phyloP scores from a whole-genome alignment of 2,888 invertebrate species.

The Drosophila macrothrix region DNA sequence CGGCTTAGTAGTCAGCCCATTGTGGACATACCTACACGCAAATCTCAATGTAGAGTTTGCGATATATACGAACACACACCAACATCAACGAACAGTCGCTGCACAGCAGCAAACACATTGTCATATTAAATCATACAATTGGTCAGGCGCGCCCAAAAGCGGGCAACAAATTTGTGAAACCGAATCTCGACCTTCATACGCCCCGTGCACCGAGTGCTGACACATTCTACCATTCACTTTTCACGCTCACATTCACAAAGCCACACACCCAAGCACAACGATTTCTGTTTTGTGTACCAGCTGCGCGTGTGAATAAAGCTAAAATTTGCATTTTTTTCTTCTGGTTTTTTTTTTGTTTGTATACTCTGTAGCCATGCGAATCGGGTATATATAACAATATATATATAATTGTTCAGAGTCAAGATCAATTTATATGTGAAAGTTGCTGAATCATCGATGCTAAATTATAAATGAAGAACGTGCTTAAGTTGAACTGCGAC shows the following conservation, averaged over 20 bases:
- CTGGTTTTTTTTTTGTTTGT: background rate
- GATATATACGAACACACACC: slow-evolving; percentile 9
- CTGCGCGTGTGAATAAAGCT: slow-evolving; percentile 75
- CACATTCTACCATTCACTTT: slow-evolving; percentile 76
- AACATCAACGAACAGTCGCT: slow-evolving; percentile 7
- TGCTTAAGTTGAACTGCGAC: background rate
- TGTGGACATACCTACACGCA: slow-evolving; percentile 33
- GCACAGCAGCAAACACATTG: slow-evolving; percentile 50
- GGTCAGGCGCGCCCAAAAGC: slow-evolving; percentile 58
- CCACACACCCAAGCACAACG: slow-evolving; percentile 26
- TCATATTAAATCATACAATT: slow-evolving; percentile 72
- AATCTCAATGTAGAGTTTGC: slow-evolving; percentile 12
- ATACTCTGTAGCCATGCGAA: slow-evolving; percentile 18
- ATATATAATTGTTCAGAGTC: background rate
- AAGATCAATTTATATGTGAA: background rate
- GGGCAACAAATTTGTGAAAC: slow-evolving; percentile 53
- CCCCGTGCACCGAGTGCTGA: slow-evolving; percentile 47
- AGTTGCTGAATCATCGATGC: background rate
- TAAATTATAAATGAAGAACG: background rate
- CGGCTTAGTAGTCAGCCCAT: slow-evolving; percentile 59
- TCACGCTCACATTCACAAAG: slow-evolving; percentile 59
- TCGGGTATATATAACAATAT: background rate
- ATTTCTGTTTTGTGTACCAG: slow-evolving; percentile 61
- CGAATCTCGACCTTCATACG: slow-evolving; percentile 43
- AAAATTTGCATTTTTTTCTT: slow-evolving; percentile 55